Conservation (phyloP, 2,888 invertebrate species). For the Argyresthia goedartella region DNA sequence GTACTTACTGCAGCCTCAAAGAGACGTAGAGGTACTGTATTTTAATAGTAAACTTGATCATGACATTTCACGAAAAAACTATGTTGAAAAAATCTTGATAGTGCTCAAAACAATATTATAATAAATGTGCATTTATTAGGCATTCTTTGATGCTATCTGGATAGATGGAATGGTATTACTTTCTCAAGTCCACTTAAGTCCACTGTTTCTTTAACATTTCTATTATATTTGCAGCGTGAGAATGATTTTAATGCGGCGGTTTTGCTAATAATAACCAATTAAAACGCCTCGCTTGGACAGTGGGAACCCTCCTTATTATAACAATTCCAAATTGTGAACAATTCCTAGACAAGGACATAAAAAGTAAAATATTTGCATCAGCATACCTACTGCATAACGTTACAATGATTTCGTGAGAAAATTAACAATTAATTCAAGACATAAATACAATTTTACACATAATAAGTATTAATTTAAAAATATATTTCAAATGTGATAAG, state of each 20-base stretch:
- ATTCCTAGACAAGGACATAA: not conserved
- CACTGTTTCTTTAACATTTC: conserved; percentile 16
- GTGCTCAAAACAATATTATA: too few species aligned
- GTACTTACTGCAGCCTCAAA: too few species aligned
- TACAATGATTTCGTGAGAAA: too few species aligned
- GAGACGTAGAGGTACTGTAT: too few species aligned
- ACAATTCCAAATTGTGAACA: conserved; percentile 22
- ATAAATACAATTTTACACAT: too few species aligned
- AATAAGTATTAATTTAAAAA: too few species aligned
- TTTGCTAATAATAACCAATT: conserved; percentile 55
- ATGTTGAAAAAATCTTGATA: too few species aligned
- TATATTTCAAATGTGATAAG: too few species aligned
- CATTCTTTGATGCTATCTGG: conserved; percentile 4
- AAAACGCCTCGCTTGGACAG: conserved; percentile 52
- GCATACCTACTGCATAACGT: too few species aligned
- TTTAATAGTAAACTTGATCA: too few species aligned
- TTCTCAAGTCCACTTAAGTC: conserved; percentile 6
- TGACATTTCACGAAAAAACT: too few species aligned
- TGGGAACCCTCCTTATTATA: conserved; percentile 48
- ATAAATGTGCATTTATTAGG: not conserved
- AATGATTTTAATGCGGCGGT: conserved; percentile 33
- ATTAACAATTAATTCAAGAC: too few species aligned
- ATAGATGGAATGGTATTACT: not conserved
- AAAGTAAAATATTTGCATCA: not conserved
- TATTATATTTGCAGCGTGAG: conserved; percentile 40